Base-by-base conservation (phyloP, 2,888 invertebrate species). In the Dasysyrphus tricinctus region DNA sequence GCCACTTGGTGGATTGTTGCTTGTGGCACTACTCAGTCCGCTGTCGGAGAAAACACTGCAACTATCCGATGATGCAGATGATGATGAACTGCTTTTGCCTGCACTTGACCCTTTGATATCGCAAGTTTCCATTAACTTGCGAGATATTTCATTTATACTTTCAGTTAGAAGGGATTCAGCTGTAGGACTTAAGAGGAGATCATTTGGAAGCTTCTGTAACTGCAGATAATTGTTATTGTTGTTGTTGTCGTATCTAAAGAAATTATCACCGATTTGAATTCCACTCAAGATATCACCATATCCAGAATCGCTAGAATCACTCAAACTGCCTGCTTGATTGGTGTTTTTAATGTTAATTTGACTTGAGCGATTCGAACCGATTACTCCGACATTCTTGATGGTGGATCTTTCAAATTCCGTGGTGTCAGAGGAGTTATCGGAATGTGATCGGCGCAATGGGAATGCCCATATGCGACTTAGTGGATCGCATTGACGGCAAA, bases 91-190 rank as follows among this genome's bases (percentile, higher is more conserved):
- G 14, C 54, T 77, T n/a, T 42, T 61, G 6, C 54, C 56, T 9
- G 37, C 59, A 69, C 61, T 47, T 34, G 42, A 70, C 2, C 79
- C 76, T 88, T 91, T 90, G 73, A 90, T 91, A 59, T 91, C 91
- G 63, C 93, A 91, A n/a, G 92, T 92, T 89, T 92, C 92, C 89
- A 92, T 92, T 61, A 92, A 89, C 89, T 92, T 92, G 78, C 91
- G 91, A 34, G 93, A 93, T 88, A 92, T 92, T 89, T 92, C 92
- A 85, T 92, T 93, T 79, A 92, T 92, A 79, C 92, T 92, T 87
- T 91, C 92, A 59, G 91, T 91, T 29, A 92, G 89, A 63, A 93
- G 88, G n/a, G 92, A 91, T 83, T 92, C 91, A 2, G 90, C 91
- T 19, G 90, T 90, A 39, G 89, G 89, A 59, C 81, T 88, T 80